phyloP scores from a whole-genome alignment of 2,113 vertebrate species.

The Astatoreochromis straeleni region DNA sequence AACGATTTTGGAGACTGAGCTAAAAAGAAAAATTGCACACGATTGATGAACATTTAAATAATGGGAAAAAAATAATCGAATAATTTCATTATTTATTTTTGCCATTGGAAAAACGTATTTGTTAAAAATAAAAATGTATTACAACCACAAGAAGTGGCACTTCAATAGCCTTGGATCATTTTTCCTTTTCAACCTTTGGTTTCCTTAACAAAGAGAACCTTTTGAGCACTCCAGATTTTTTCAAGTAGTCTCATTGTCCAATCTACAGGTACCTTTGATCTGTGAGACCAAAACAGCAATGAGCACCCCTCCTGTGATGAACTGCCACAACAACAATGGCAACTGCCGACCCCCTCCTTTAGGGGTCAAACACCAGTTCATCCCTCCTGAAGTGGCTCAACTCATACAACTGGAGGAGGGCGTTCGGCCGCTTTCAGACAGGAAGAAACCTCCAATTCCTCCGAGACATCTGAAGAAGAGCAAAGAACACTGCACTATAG shows the following conservation, averaged over 20 bases:
- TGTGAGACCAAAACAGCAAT: constrained; percentile 80
- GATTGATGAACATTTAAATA: too few species aligned
- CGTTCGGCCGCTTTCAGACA: constrained; percentile 59
- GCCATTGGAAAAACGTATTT: not conserved
- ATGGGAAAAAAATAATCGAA: too few species aligned
- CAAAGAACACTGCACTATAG: constrained; percentile 85
- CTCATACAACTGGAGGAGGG: constrained; percentile 84
- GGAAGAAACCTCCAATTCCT: constrained; percentile 67
- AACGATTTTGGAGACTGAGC: not conserved
- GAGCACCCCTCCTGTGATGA: constrained; percentile 78
- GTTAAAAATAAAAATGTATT: not conserved
- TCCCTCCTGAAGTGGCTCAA: constrained; percentile 70
- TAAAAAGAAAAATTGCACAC: not conserved
- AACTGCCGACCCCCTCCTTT: constrained; percentile 62
- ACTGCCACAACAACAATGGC: constrained; percentile 88
- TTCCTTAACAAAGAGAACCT: not conserved
- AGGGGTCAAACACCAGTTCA: constrained; percentile 73
- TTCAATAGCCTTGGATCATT: not conserved
- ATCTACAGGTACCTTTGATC: constrained; percentile 77
- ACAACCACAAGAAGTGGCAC: not conserved
- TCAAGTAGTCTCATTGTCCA: not conserved
- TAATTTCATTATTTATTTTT: not conserved
- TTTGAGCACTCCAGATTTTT: not conserved
- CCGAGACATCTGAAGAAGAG: constrained; percentile 72
- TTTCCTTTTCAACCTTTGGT: not conserved